These are phyloP conservation scores for Bergia sp. DNA, from an alignment of 92 coral and sea anemone species.

Conservation along the genomic window DNA sequence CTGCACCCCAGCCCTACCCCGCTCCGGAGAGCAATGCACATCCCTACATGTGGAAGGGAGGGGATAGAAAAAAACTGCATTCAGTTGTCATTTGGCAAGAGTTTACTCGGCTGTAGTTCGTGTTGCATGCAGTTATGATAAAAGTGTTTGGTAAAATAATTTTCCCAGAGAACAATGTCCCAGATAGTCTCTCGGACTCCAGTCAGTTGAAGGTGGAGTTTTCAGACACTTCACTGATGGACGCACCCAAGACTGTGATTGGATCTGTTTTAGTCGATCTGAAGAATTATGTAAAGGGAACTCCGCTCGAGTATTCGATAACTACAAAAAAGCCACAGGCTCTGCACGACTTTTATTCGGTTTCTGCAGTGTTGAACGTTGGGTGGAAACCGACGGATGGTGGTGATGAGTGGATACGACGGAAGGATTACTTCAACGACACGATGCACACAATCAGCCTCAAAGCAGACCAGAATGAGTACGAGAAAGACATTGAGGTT, in stretches of 20 bases:
- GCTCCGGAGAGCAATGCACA: neutral
- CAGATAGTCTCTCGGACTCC: conserved; percentile 23
- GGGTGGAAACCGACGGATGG: conserved; percentile 53
- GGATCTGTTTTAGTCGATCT: conserved; percentile 42
- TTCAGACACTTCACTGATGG: conserved; percentile 48
- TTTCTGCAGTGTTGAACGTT: conserved; percentile 62
- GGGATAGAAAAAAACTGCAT: neutral
- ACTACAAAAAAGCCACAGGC: conserved; percentile 46
- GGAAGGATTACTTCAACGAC: conserved; percentile 47
- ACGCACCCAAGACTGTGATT: conserved; percentile 36
- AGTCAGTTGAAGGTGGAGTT: conserved; percentile 51
- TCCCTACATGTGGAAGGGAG: neutral
- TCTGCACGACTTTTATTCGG: conserved; percentile 28
- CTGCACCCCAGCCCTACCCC: neutral
- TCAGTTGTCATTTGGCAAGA: neutral
- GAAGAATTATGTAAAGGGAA: conserved; percentile 23
- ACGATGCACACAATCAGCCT: conserved; percentile 51
- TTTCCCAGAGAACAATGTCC: conserved; percentile 23
- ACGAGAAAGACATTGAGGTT: conserved; percentile 41
- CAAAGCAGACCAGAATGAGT: conserved; percentile 16
- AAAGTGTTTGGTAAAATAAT: conserved; percentile 39
- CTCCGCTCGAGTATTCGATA: conserved; percentile 53
- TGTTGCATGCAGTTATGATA: neutral
- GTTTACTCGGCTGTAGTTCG: no score
- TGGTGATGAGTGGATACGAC: conserved; percentile 52